Conservation (phyloP, 2,797 vertebrate genomes). For the Allobates femoralis region DNA sequence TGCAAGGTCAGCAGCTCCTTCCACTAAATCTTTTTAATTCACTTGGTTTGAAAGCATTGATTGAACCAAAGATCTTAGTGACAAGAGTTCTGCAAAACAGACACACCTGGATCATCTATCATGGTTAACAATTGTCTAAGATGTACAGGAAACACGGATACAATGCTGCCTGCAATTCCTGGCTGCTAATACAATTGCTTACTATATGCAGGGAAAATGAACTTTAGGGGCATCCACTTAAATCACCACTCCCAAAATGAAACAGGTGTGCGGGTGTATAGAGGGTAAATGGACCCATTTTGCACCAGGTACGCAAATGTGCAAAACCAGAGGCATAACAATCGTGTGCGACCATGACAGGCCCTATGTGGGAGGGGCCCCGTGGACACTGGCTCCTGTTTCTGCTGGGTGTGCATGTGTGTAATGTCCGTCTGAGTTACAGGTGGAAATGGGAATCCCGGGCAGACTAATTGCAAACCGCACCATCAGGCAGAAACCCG, state of each 20-base stretch:
- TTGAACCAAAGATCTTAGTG: slow-evolving; percentile 39
- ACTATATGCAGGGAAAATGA: neutral
- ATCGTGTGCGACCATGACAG: no score
- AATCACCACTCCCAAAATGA: neutral
- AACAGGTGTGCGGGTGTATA: no score
- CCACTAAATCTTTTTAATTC: slow-evolving; percentile 37
- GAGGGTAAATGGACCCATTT: no score
- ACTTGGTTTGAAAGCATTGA: slow-evolving; percentile 50
- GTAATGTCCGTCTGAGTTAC: no score
- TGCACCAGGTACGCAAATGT: no score
- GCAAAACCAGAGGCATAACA: no score
- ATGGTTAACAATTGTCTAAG: slow-evolving; percentile 35
- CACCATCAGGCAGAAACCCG: no score
- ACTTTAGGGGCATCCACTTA: neutral
- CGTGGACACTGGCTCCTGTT: no score
- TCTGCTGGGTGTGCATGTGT: no score
- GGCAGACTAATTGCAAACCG: no score
- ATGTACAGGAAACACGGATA: neutral
- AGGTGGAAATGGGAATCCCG: no score
- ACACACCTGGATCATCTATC: slow-evolving; percentile 49
- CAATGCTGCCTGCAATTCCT: slow-evolving; percentile 3
- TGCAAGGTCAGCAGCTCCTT: slow-evolving; percentile 46
- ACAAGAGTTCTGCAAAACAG: slow-evolving; percentile 33
- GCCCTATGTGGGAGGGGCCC: no score
- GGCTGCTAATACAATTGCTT: neutral